Evolutionary conservation across 2,888 invertebrate genomes (phyloP), one percentile per base, ranked within the genome.

Genomic region (Ethmia dodecea): DNA sequence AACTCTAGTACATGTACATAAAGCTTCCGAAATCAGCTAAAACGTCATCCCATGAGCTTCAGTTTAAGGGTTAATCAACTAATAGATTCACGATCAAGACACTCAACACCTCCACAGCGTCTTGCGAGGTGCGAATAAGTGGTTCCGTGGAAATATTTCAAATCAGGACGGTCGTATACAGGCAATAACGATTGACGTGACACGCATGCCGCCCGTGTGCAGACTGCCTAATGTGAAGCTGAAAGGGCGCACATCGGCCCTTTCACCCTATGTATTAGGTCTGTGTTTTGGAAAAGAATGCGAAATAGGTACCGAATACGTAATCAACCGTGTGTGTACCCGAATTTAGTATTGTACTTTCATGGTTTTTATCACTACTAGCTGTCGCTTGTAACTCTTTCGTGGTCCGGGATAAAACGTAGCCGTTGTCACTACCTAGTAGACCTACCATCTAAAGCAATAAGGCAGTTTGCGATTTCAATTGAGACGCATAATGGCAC

Each of bases 111-210:
- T 53, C 42, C 47, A 49, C 47, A 48, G 40, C 49, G 52, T 55
- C 53, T 65, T 62, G 68, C 52, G 68, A 80, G 77, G 71, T 73
- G 72, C 73, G 78, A 73, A 74, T 84, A 83, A 84, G 83, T 81
- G 83, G 76, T 79, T 83, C 68, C 83, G 83, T 84, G 84, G 67
- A 84, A 86, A 80, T 83, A 86, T 84, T 86, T 80, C 79, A 83
- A 86, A 86, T 86, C 83, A 79, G 79, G 52, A 63, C 75, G 66
- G 55, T 47, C 52, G 55, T 57, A 65, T 74, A 75, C 72, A 71
- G 77, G 74, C 78, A 78, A 78, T 80, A 79, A 78, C 74, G 78
- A 65, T 56, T 75, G 70, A 78, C 80, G 81, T 77, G 81, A 77
- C 79, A 72, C 64, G 79, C 80, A 69, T 71, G 71, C 59, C 57